Base-by-base conservation (phyloP, 2,797 vertebrate genomes). In the Rhadinocentrus ornatus region DNA sequence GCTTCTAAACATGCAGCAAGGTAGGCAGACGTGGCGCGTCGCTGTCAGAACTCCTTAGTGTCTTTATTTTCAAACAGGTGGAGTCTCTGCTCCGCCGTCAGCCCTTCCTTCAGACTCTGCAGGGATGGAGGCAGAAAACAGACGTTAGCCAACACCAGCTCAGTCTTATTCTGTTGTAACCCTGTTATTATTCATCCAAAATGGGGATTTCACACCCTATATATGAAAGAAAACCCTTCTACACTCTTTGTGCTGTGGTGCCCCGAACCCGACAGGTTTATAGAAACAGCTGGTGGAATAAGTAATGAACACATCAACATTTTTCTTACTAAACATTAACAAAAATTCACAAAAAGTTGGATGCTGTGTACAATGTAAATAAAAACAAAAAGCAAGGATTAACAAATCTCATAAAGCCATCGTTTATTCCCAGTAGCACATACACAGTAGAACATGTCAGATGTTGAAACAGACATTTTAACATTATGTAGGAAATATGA, bases 51-150 rank as follows among this genome's bases (percentile, higher is more conserved):
- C 90, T 96, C 94, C 91, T 96, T 95, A 0, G 93, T 86, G 91
- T 95, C 95, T 89, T 95, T 94, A 69, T 95, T 94, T 46, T 96
- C 94, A 76, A 95, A 95, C 87, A 96, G 93, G 85, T 95, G 94
- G 80, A 96, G 94, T 73, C 94, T 91, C 92, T 96, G 95, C 89
- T 96, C 94, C 2, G 93, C 91, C 0, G 95, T 95, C 91, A 96
- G 91, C 22, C 95, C 95, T 87, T 96, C 95, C 88, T 94, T 96
- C 37, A 96, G 92, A 90, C 94, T 95, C 95, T 96, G 87, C 6
- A 44, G 62, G 62, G 66, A 20, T 2, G 59, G 48, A 65, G 35
- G 9, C 2, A 60, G 22, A n/a, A 31, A 22, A 12, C 44, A 39
- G 4, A 44, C n/a, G n/a, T n/a, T n/a, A n/a, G n/a, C n/a, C n/a